phyloP scores from a whole-genome alignment of 2,888 invertebrate genomes.

The Diarsia rubi region DNA sequence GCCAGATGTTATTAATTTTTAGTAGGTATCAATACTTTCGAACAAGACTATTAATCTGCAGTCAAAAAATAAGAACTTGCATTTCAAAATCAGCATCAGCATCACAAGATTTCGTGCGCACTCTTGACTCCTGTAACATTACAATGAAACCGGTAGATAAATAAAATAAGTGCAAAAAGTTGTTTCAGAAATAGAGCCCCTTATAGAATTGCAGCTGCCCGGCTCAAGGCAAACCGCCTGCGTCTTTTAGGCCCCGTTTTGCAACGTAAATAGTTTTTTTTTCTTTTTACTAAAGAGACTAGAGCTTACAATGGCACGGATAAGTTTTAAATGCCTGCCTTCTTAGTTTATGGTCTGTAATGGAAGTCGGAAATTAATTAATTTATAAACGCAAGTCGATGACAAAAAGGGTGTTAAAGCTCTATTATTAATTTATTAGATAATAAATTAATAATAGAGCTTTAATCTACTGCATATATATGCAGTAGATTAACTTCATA shows the following conservation, averaged over 20 bases:
- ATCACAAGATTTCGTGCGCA: constrained; percentile 47
- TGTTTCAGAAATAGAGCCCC: constrained; percentile 85
- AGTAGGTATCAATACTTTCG: neutral
- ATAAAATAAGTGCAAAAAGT: constrained; percentile 81
- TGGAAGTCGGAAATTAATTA: constrained; percentile 66
- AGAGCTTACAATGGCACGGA: constrained; percentile 69
- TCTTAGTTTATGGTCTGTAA: constrained; percentile 69
- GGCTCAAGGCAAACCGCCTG: constrained; percentile 87
- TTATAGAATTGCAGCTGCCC: constrained; percentile 82
- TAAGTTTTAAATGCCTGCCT: constrained; percentile 69
- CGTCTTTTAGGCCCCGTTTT: constrained; percentile 78
- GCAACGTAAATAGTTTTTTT: constrained; percentile 81
- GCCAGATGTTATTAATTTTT: neutral
- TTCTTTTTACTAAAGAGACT: constrained; percentile 68
- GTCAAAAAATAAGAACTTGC: constrained; percentile 17
- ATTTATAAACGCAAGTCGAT: constrained; percentile 53
- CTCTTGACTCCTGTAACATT: constrained; percentile 72
- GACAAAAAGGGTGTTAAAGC: constrained; percentile 29
- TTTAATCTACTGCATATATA: too few species aligned
- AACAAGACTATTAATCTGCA: neutral
- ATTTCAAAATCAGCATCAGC: constrained; percentile 11
- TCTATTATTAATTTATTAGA: constrained; percentile 35
- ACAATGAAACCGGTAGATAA: constrained; percentile 85
- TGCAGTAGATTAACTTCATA: too few species aligned
- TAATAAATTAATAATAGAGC: too few species aligned